Evolutionary conservation across 2,888 invertebrate species (phyloP), one percentile per base, ranked within the genome.

Genomic region (Leptopilina syphax): DNA sequence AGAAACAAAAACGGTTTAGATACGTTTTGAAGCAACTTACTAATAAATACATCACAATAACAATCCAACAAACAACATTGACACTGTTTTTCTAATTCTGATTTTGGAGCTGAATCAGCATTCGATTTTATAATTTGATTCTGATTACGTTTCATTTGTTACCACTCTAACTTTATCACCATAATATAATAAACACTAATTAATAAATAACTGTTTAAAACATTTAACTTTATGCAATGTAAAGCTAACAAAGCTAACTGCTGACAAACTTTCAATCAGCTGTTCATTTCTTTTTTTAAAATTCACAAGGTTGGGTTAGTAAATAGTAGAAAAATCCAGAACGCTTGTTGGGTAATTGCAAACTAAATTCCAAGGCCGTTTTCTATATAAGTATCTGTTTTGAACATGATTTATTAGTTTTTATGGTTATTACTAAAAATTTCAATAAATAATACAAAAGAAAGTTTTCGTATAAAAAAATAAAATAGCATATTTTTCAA

Each of bases 21-120:
- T 18, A n/a, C 18, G 8, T 60, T 60, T 60, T 60, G 8, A 24
- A 63, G 8, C 63, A 24, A 63, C 63, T 63, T 63, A 63, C 63
- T 63, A 63, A 63, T 63, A 9, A 24, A 18, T 18, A 63, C 63
- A 63, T 24, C 63, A 63, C 63, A 63, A 63, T 63, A 63, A 63
- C 63, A 63, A 63, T 63, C 24, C 4, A 63, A n/a, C 8, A 3
- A 24, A 18, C n/a, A 63, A 63, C 63, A 63, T 9, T 63, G 8
- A 24, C 63, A 63, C 18, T 18, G 7, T 3, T 63, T 63, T 63
- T 18, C 63, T 63, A 24, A 24, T 63, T 63, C 6, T 60, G 60
- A 60, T 7, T n/a, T n/a, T 18, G 63, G 9, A 9, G 63, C 8
- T 24, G 24, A 63, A 63, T 24, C 3, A 63, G 24, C 63, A 34